Evolutionary conservation across 2,797 vertebrate species (phyloP), one percentile per base, ranked within the genome.

Genomic region (Hephaestus fuliginosus): DNA sequence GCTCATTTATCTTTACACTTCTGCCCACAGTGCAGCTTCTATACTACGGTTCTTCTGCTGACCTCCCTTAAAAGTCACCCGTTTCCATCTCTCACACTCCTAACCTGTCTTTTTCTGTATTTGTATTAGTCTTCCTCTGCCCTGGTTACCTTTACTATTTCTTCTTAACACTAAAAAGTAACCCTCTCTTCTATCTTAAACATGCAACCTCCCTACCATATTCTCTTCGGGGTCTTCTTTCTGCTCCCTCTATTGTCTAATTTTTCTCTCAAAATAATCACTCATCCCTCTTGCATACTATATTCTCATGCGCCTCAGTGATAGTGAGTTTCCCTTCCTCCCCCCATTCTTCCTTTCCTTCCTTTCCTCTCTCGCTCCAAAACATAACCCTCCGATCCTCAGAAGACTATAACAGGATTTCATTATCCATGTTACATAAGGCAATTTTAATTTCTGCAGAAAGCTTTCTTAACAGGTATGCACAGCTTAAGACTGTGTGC

Each of bases 351-450:
- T 66, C 17, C 46, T 12, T 14, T 28, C 13, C 9, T 62, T 66
- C 56, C n/a, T 36, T 66, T 44, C 30, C n/a, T 48, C 9, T 36
- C 22, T 39, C 20, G 0, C 36, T 77, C 14, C 5, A 58, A 76
- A 61, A 62, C 10, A 67, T 72, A 49, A 69, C 17, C 33, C 0
- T 2, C 18, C 0, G 6, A 61, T 65, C 61, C 62, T 61, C 52
- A 56, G 8, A 48, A 9, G 25, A 72, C 55, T 33, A 22, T 11
- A 52, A 66, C 51, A 63, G 13, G 58, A 74, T 61, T 87, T 60
- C 67, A 88, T 72, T 74, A 80, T 52, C 77, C 48, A 70, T 9
- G 55, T 84, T 81, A 62, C 56, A 74, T 68, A 71, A 74, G 12
- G 36, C 28, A 44, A 39, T 60, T 69, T 77, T 25, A 77, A 77